Base-by-base conservation (phyloP, 2,113 vertebrate species). In the Lonchura striata region DNA sequence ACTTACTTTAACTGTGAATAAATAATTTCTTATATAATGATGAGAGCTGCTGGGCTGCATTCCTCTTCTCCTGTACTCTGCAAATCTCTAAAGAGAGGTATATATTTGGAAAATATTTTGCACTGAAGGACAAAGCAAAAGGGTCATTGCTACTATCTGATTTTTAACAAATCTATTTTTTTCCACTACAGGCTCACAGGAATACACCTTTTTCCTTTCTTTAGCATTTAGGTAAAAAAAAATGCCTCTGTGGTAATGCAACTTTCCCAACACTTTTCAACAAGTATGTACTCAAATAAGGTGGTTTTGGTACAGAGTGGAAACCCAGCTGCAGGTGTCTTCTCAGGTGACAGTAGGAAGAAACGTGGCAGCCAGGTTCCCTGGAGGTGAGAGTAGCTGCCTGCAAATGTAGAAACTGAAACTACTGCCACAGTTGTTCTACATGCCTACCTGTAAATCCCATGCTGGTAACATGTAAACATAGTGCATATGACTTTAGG, bases 1-100 rank as follows among this genome's bases (percentile, higher is more conserved):
- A 16, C 76, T 88, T 78, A 27, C 61, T 90, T 90, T 47, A 80
- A 74, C 85, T 49, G 17, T 52, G 90, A 92, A 93, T 93, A 96
- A 96, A 74, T 86, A 77, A 81, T 84, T 90, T 68, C 88, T 90
- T 95, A 88, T 64, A 61, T 93, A 94, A 93, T 61, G 69, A 37
- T 42, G 49, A 76, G 59, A 81, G 31, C n/a, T 93, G 60, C 60
- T 90, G 68, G 41, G 23, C 20, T 90, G 31, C n/a, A 35, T 49
- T 80, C 9, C 7, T 68, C n/a, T 47, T 19, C 49, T 35, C 15
- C 31, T 49, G 7, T 60, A 14, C 39, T 68, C 31, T 71, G 75
- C 21, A 69, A 46, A 50, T 53, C n/a, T 93, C 52, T 64, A 27
- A 59, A 52, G 50, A 41, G 52, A 56, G 22, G 28, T 17, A 3